Base-by-base conservation (phyloP, 2,888 invertebrate species). In the Pinctada fucata region DNA sequence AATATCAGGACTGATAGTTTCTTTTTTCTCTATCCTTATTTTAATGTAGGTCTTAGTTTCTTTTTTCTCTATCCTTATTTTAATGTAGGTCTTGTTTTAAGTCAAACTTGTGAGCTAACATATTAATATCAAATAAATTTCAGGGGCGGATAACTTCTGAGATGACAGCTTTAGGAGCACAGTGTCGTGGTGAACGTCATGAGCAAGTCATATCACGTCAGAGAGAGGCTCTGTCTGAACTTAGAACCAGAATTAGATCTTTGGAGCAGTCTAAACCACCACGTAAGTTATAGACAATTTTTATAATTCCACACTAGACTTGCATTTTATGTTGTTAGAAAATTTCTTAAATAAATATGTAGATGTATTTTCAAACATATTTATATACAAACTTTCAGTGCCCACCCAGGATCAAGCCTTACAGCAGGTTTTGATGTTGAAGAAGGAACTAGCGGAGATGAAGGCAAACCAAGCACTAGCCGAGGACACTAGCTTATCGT, bases 381-480 rank as follows among this genome's bases (percentile, higher is more conserved):
- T 31, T 31, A 31, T 31, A 31, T 31, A 31, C 31, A 31, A 31
- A 31, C 31, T 58, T 58, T 64, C 83, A 91, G 91, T 92, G 72
- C 91, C 92, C 13, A 89, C 88, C 65, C 89, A 91, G 51, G 91
- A 92, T 80, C 91, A 92, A 76, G 92, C 92, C 3, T 82, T 92
- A 48, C 92, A 92, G 75, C 91, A 92, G 79, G 92, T 92, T 52
- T 88, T 91, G 72, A 80, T 91, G 76, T 85, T 92, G 70, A 92
- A 92, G 87, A 92, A 91, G 83, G 92, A 93, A 82, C 82, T 92
- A 76, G 91, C 92, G 3, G 92, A 92, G 82, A 88, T 92, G 86
- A 82, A 91, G 75, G 91, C 90, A 68, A 89, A 88, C 77, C 90
- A 92, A 81, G 88, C 88, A 2, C 78, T 89, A 58, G 81, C 88